Evolutionary conservation across 2,113 vertebrate genomes (phyloP), one percentile per base, ranked within the genome.

Genomic region (Charina bottae): DNA sequence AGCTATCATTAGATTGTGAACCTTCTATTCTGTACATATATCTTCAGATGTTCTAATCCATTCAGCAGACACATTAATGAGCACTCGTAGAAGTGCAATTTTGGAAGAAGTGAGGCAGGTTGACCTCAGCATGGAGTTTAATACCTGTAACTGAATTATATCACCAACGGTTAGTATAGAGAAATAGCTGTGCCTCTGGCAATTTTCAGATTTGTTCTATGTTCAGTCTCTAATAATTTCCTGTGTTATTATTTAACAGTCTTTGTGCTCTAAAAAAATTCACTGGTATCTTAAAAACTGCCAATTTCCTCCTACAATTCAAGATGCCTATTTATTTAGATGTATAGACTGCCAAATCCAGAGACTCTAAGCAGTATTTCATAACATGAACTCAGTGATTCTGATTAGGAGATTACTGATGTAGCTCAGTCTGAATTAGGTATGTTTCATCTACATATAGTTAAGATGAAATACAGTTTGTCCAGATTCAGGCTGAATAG

Each of bases 31-130:
- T 93, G n/a, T 96, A 96, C 97, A 98, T 98, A 97, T 92, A 96
- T 98, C 97, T 98, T 98, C 96, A 97, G 96, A 97, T 98, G 97
- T 98, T 97, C 97, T 98, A 98, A 98, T 98, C 97, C 96, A 97
- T 97, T 97, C 97, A 96, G 95, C 96, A 96, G 98, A 98, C 97
- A 97, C 96, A 95, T 98, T 98, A 98, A 98, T 98, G 98, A 98
- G 97, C 97, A 64, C 95, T 94, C 95, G 97, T 95, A 97, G 97
- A 97, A 97, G 97, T 97, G 97, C 97, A 97, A 98, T 98, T 98
- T 98, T 96, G 97, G 90, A 97, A 95, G 96, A 97, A 97, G 97
- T 97, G 96, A 95, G 96, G 95, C 97, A 96, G 95, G 96, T 98
- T 98, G 97, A 98, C 97, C 97, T 98, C 96, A 96, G 94, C 97